Percentiles rank a stretch among this genome's conserved stretches.
Evolutionary conservation across 1,140 invertebrate species (phyloP).

Genomic region (Hypsibius dujardini): DNA sequence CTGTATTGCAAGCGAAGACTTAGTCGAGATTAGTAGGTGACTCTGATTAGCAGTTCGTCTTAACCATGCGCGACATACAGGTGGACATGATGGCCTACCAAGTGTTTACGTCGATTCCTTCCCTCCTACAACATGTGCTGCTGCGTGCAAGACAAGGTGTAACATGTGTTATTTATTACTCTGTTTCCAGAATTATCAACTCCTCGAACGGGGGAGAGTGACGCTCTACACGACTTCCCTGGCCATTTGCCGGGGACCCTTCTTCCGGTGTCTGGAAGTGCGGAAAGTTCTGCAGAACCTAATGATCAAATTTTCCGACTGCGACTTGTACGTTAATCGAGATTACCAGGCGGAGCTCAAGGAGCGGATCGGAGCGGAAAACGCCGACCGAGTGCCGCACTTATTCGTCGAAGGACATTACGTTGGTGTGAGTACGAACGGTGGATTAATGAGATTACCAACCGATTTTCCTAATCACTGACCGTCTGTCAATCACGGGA

Average conservation of each 20-base stretch:
- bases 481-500: too few species aligned
- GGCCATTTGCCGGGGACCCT: conserved; percentile 71
- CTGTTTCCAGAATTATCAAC: conserved; percentile 58
- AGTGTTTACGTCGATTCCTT: too few species aligned
- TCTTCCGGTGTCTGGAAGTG: conserved; percentile 67
- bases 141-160: too few species aligned
- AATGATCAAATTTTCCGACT: conserved; percentile 74
- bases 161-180: too few species aligned
- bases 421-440: conserved; percentile 75
- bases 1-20: too few species aligned
- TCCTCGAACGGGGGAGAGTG: conserved; percentile 71
- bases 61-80: too few species aligned
- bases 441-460: too few species aligned
- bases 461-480: too few species aligned
- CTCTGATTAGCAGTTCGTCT: too few species aligned
- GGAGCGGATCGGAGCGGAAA: conserved; percentile 52
- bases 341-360: conserved; percentile 70
- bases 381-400: conserved; percentile 57
- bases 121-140: too few species aligned
- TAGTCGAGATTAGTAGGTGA: too few species aligned
- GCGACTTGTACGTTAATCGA: conserved; percentile 75
- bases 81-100: too few species aligned
- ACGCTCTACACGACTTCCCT: conserved; percentile 82
- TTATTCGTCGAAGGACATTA: conserved; percentile 80
- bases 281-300: conserved; percentile 80